Percentiles rank a stretch among this genome's conserved stretches.
These are phyloP conservation scores for Penaeus vannamei DNA, from an alignment of 1,140 invertebrate genomes.

Conservation along the genomic window DNA sequence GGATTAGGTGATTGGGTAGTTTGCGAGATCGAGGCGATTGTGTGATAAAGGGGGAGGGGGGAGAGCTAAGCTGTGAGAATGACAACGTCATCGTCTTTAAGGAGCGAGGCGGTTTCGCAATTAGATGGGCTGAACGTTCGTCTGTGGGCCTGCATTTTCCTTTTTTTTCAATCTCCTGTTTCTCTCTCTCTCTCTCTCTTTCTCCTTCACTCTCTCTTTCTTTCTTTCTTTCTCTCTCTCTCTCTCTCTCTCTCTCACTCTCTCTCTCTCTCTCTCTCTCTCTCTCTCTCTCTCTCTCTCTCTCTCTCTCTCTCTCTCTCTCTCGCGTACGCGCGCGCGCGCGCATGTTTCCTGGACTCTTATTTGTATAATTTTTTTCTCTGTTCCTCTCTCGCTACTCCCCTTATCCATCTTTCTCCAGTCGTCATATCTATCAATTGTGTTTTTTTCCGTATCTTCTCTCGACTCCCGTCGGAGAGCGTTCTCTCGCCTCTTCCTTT, in stretches of 20 bases:
- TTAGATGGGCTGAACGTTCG: too few relatives aligned
- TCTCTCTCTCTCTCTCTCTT: not conserved
- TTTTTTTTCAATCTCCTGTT: constrained; percentile 27
- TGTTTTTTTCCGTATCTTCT: not conserved
- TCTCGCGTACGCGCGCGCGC: too few relatives aligned
- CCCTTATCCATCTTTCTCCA: not conserved
- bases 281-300: not conserved
- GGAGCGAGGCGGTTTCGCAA: too few relatives aligned
- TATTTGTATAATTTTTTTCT: not conserved
- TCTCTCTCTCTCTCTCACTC: not conserved
- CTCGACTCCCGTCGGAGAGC: not conserved
- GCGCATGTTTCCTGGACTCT: too few relatives aligned
- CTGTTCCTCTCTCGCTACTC: not conserved
- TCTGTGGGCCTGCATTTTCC: not conserved
- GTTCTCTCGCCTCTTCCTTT: not conserved
- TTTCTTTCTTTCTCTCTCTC: not conserved
- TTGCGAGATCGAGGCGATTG: too few relatives aligned
- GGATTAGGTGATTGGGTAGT: too few relatives aligned
- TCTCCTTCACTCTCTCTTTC: not conserved
- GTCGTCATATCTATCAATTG: not conserved
- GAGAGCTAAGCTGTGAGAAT: too few relatives aligned
- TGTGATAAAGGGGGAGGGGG: too few relatives aligned
- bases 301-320: not conserved
- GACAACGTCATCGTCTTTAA: too few relatives aligned
- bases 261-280: not conserved